Base-by-base conservation (phyloP, 2,113 vertebrate species). In the Eurypyga helias region DNA sequence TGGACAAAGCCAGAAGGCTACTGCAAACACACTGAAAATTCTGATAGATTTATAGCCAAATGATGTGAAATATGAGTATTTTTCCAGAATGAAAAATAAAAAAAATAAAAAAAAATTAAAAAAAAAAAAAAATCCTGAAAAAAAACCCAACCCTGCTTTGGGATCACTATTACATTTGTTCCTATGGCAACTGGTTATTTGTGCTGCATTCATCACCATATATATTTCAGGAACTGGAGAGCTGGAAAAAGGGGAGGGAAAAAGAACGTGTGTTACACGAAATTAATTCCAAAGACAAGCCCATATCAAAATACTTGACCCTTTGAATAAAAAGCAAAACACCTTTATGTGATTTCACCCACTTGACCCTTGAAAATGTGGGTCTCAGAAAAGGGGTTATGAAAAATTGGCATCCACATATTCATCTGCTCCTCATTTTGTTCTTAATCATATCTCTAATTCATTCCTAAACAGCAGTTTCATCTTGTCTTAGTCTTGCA, bases 101-200 rank as follows among this genome's bases (percentile, higher is more conserved):
- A n/a, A n/a, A n/a, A n/a, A n/a, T n/a, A n/a, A n/a, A n/a, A n/a
- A n/a, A n/a, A n/a, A n/a, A n/a, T n/a, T n/a, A n/a, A 58, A 76
- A 58, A 43, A 62, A 73, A 49, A 45, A 41, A 46, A 31, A 34
- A 55, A 23, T 28, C 9, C 11, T 33, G 6, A 75, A 73, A 65
- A 79, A 88, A 89, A 41, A 0, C 8, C 34, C 58, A 87, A 48
- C 5, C 13, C 41, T 95, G 90, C 90, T 90, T 95, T 97, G 88
- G 91, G 89, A 96, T 96, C 94, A 94, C 93, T 97, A 85, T 91
- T 96, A 91, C 76, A 64, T 81, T 91, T 92, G 97, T 97, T 97
- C 87, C 97, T 97, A 98, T 97, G 97, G 97, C 88, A 98, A 97
- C 97, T 7, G 7, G 85, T 93, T 98, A 96, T 96, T 97, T 95